A percentile compares a stretch with the other conserved stretches of the same genome.
Evolutionary conservation across 2,797 vertebrate genomes (phyloP).

Genomic region (Coregonus sp.): DNA sequence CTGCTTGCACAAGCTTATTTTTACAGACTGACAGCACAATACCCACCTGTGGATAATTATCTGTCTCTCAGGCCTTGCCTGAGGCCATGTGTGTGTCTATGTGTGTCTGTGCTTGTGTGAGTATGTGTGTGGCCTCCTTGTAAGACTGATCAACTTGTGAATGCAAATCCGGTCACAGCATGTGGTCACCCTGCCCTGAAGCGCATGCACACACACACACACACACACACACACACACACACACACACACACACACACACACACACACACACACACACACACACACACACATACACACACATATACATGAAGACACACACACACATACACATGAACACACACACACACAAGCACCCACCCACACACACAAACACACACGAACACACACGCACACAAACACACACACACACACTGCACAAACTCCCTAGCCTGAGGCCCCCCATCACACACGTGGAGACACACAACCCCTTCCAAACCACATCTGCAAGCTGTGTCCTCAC

Average conservation of each 20-base stretch:
- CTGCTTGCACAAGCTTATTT: conserved; percentile 28
- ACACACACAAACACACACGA: too few species aligned
- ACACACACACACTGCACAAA: not conserved
- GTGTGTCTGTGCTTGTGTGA: conserved; percentile 8
- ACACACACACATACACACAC: too few species aligned
- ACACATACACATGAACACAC: too few species aligned
- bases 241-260: too few species aligned
- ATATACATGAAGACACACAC: too few species aligned
- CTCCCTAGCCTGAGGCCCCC: conserved; percentile 16
- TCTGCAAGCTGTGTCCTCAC: conserved; percentile 35
- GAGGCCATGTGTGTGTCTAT: conserved; percentile 8
- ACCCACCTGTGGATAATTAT: conserved; percentile 13
- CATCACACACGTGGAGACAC: conserved; percentile 15
- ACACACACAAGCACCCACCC: too few species aligned
- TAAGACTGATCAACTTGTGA: conserved; percentile 9
- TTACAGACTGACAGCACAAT: conserved; percentile 16
- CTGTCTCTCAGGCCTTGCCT: conserved; percentile 7
- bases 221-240: too few species aligned
- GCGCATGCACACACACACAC: conserved; percentile 14
- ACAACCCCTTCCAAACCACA: conserved; percentile 29
- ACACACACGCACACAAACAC: too few species aligned
- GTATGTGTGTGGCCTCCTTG: conserved; percentile 7
- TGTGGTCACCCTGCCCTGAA: conserved; percentile 34
- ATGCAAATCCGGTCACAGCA: conserved; percentile 54
- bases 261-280: too few species aligned